A percentile compares a stretch with the other conserved stretches of the same genome.
Evolutionary conservation across 2,113 vertebrate species (phyloP).

Genomic region (Tapirus terrestris): DNA sequence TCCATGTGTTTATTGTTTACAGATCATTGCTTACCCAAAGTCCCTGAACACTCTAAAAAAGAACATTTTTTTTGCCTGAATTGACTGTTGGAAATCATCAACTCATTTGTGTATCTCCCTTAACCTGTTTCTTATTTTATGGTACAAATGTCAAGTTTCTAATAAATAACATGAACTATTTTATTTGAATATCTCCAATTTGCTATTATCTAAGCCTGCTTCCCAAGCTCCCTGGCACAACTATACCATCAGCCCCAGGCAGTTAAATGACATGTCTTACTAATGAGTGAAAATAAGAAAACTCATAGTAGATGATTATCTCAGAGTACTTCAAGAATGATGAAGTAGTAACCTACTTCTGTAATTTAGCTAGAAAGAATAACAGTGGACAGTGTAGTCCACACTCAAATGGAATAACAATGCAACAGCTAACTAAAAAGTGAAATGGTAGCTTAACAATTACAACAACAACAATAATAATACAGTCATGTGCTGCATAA

Average conservation of each 20-base stretch:
- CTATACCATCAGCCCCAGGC: not conserved
- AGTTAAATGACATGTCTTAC: not conserved
- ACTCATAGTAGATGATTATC: not conserved
- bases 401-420: not conserved
- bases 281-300: not conserved
- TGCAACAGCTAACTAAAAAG: not conserved
- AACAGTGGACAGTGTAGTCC: not conserved
- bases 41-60: conserved; percentile 70
- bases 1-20: conserved; percentile 6
- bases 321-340: not conserved
- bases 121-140: conserved; percentile 65
- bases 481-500: too few species aligned
- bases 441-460: not conserved
- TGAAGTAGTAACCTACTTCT: not conserved
- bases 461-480: not conserved
- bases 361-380: not conserved
- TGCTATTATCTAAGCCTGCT: not conserved
- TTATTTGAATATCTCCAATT: not conserved
- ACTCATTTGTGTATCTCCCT: conserved; percentile 58
- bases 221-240: not conserved
- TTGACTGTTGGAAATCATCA: conserved; percentile 73
- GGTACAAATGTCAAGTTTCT: conserved; percentile 54
- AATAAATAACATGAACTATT: conserved; percentile 55
- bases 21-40: conserved; percentile 19
- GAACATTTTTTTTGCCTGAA: conserved; percentile 14